Evolutionary conservation across 2,113 vertebrate species (phyloP).

Genomic region (Rissa tridactyla): DNA sequence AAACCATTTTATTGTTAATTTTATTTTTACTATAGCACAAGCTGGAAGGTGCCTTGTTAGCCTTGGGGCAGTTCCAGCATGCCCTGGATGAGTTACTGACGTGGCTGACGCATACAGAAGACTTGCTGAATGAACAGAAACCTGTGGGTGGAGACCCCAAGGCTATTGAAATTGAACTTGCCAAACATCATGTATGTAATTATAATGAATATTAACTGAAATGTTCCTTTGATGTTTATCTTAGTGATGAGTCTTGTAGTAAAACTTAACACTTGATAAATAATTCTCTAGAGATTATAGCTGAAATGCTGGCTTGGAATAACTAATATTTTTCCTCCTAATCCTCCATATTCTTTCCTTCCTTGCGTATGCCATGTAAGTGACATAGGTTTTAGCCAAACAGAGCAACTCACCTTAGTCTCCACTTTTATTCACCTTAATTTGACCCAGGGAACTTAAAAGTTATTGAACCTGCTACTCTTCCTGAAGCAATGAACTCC

Average conservation of each 20-base stretch:
- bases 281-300: neutral
- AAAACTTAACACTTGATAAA: neutral
- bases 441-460: neutral
- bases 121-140: constrained; percentile 91
- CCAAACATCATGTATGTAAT: constrained; percentile 94
- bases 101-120: constrained; percentile 94
- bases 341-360: neutral
- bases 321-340: neutral
- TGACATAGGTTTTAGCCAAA: neutral
- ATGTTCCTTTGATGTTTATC: neutral
- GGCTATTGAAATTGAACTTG: constrained; percentile 96
- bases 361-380: neutral
- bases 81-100: constrained; percentile 93
- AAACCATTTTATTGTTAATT: constrained; percentile 12
- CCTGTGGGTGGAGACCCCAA: constrained; percentile 93
- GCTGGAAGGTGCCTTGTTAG: constrained; percentile 92
- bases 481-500: neutral
- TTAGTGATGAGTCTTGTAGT: neutral
- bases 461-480: neutral
- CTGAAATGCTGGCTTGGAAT: neutral
- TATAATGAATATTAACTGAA: neutral
- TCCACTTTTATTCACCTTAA: neutral
- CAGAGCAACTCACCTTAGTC: neutral
- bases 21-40: constrained; percentile 86
- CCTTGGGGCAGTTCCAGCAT: constrained; percentile 96